A percentile compares a stretch with the other conserved stretches of the same genome.
Conservation (phyloP, 2,888 invertebrate genomes). For the Blastobasis lacticolella region DNA sequence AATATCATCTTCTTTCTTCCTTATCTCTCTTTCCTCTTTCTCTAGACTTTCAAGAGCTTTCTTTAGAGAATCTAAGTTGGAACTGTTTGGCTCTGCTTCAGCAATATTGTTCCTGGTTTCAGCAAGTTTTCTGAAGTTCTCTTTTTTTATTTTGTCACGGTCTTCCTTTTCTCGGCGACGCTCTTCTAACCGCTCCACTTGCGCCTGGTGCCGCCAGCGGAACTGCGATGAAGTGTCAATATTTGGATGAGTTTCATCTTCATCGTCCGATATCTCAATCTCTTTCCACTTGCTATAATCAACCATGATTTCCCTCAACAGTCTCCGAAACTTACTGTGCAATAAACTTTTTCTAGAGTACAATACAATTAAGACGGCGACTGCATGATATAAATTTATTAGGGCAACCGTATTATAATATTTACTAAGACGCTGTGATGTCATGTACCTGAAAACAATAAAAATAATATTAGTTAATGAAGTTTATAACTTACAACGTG, state of each 20-base stretch:
- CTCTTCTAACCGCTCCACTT: conserved; percentile 93
- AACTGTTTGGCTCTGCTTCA: conserved; percentile 54
- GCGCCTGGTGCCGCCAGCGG: conserved; percentile 98
- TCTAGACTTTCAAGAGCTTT: conserved; percentile 69
- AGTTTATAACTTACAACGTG: too few species aligned
- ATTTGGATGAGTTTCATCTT: conserved; percentile 99
- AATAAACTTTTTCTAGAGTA: too few species aligned
- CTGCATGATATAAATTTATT: too few species aligned
- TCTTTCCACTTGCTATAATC: conserved; percentile 99
- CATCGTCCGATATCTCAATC: conserved; percentile 99
- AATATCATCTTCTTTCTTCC: conserved; percentile 82
- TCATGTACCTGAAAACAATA: too few species aligned
- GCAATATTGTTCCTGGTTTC: conserved; percentile 80
- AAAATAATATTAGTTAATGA: too few species aligned
- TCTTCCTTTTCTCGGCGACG: conserved; percentile 79
- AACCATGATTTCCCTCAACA: conserved; percentile 75
- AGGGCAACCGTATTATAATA: too few species aligned
- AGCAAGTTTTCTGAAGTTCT: conserved; percentile 75
- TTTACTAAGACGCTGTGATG: too few species aligned
- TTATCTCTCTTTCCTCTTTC: conserved; percentile 79
- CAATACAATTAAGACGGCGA: too few species aligned
- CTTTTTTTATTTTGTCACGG: conserved; percentile 76
- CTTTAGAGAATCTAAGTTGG: too few species aligned
- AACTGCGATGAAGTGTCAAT: conserved; percentile 99
- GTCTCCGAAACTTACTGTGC: too few species aligned